phyloP scores from a whole-genome alignment of 1,140 invertebrate species.

The Eciton burchellii region DNA sequence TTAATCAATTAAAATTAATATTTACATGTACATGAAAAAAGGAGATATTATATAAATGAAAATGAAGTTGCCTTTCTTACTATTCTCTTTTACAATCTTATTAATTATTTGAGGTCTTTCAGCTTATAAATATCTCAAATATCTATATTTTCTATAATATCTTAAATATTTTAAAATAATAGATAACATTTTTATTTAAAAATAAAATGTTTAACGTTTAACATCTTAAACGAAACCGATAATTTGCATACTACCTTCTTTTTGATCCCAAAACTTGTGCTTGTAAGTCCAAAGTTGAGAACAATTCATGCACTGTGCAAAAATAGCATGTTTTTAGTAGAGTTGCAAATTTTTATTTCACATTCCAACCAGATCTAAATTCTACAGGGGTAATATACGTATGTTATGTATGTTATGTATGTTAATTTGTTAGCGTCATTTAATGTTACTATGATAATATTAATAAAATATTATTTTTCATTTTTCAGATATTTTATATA shows the following conservation, averaged over 20 bases:
- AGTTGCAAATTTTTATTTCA: conserved; percentile 64
- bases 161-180: not conserved
- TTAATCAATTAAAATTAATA: not conserved
- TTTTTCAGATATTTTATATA: not conserved
- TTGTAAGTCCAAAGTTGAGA: conserved; percentile 79
- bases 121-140: not conserved
- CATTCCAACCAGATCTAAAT: conserved; percentile 54
- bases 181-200: conserved; percentile 32
- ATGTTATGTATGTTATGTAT: conserved; percentile 21
- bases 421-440: conserved; percentile 11
- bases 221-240: conserved; percentile 43
- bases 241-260: conserved; percentile 57
- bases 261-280: conserved; percentile 72
- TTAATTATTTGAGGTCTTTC: conserved; percentile 8
- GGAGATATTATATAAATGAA: not conserved
- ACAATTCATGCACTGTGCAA: conserved; percentile 79
- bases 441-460: not conserved
- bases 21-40: not conserved
- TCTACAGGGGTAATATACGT: conserved; percentile 23
- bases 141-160: not conserved
- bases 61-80: not conserved
- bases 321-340: conserved; percentile 70
- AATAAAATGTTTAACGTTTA: conserved; percentile 40
- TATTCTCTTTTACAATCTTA: conserved; percentile 13
- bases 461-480: conserved; percentile 11